phyloP scores from a whole-genome alignment of 2,888 invertebrate genomes.

The Serripes groenlandicus region DNA sequence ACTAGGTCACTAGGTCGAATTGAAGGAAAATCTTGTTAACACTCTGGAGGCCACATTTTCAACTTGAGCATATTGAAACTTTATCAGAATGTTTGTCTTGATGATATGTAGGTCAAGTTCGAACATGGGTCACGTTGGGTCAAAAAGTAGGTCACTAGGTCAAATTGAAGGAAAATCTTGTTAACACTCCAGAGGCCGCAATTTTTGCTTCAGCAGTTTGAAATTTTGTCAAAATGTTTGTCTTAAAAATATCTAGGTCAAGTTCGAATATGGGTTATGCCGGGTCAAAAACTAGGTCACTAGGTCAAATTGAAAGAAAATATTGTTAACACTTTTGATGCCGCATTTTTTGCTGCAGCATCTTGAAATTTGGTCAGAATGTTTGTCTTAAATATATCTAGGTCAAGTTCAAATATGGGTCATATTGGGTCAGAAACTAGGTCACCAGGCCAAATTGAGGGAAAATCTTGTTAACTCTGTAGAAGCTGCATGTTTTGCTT shows the following conservation, averaged over 20 bases:
- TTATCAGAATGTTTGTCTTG: slow-evolving; percentile 12
- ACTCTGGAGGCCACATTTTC: slow-evolving; percentile 23
- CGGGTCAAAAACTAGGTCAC: background rate
- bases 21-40: slow-evolving; percentile 4
- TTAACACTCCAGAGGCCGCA: background rate
- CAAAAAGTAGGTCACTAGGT: slow-evolving; percentile 2
- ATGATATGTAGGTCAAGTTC: background rate
- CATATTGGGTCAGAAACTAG: background rate
- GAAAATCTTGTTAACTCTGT: background rate
- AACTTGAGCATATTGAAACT: background rate
- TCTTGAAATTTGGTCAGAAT: background rate
- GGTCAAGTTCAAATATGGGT: background rate
- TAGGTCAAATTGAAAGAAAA: background rate
- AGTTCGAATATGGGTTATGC: background rate
- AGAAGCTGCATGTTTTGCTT: background rate
- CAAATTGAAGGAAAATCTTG: background rate
- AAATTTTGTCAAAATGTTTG: background rate
- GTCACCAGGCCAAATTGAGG: background rate
- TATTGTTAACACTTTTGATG: background rate
- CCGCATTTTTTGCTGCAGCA: background rate
- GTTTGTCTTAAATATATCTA: background rate
- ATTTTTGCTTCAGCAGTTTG: background rate
- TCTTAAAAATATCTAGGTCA: background rate
- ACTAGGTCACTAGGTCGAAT: slow-evolving; percentile 18
- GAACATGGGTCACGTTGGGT: slow-evolving; percentile 19